Evolutionary conservation across 2,113 vertebrate species (phyloP), one percentile per base, ranked within the genome.

Genomic region (Pica pica): DNA sequence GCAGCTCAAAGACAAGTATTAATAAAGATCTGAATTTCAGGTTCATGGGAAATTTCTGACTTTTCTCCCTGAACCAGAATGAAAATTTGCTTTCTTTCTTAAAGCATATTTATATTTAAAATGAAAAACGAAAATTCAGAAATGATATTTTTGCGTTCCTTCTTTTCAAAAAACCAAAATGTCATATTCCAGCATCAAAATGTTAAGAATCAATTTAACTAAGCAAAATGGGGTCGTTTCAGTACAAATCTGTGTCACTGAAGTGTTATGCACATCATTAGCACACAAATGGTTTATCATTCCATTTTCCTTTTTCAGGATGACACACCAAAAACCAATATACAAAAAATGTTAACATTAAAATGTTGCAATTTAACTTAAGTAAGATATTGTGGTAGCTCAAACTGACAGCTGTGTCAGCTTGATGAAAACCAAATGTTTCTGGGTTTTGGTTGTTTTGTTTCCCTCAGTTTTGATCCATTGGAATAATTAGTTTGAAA

Each of bases 21-120:
- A 88, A 90, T 41, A 70, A 70, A 78, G 75, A 53, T 50, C 41
- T 56, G n/a, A 71, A 75, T 70, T 84, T 84, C 44, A 75, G 27
- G 13, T 53, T 80, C 31, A 27, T 27, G 41, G 59, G n/a, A 80
- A 56, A 49, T 56, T 77, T 59, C 46, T 67, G 21, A 61, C 10
- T 90, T 65, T 83, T 71, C 4, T 78, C 7, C 9, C 21, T 49
- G 21, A 87, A 75, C 44, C 19, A 41, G 30, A 3, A 84, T 16
- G 17, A 89, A 74, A 63, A 89, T 15, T 49, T 42, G 4, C 21
- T 79, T 73, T 7, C 23, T 52, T 83, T 59, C 28, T 68, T 59
- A 42, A 59, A 42, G 11, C 2, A 4, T 24, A 35, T 47, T 83
- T 73, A 10, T 64, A 13, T 26, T 88, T 37, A 41, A 53, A 76